Conservation (phyloP, 2,113 vertebrate species). For the Phainopepla nitens region DNA sequence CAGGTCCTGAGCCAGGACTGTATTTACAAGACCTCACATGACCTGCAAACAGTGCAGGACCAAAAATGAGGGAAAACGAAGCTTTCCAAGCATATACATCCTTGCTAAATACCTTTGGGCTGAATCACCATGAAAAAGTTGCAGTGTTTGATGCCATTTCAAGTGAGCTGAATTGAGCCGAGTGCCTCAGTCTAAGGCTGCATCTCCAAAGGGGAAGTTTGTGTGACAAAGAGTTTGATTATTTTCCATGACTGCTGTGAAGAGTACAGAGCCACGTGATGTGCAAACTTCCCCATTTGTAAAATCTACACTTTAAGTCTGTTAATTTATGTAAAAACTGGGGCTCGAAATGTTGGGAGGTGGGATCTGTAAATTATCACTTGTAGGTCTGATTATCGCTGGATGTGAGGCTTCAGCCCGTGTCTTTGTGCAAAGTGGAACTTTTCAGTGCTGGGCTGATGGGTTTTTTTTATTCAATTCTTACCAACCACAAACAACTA, state of each 20-base stretch:
- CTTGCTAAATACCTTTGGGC: neutral
- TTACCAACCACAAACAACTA: neutral
- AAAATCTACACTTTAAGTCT: neutral
- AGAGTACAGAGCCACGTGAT: rapidly evolving
- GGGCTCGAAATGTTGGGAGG: neutral
- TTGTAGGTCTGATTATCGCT: neutral
- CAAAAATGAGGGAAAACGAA: neutral
- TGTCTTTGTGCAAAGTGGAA: rapidly evolving
- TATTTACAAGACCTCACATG: neutral
- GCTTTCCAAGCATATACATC: neutral
- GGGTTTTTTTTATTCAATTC: neutral
- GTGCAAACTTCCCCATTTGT: neutral
- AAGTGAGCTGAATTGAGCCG: neutral
- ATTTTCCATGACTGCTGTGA: neutral
- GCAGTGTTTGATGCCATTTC: neutral
- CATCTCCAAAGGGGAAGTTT: neutral
- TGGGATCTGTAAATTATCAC: neutral
- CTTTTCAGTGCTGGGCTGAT: neutral
- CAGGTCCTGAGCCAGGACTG: neutral
- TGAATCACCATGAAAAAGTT: neutral
- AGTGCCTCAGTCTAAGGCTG: neutral
- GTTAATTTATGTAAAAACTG: neutral
- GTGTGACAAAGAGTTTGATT: neutral
- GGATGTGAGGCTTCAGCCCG: neutral
- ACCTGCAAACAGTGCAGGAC: neutral